Base-by-base conservation (phyloP, 2,888 invertebrate species). In the Sminthurinus aureus region DNA sequence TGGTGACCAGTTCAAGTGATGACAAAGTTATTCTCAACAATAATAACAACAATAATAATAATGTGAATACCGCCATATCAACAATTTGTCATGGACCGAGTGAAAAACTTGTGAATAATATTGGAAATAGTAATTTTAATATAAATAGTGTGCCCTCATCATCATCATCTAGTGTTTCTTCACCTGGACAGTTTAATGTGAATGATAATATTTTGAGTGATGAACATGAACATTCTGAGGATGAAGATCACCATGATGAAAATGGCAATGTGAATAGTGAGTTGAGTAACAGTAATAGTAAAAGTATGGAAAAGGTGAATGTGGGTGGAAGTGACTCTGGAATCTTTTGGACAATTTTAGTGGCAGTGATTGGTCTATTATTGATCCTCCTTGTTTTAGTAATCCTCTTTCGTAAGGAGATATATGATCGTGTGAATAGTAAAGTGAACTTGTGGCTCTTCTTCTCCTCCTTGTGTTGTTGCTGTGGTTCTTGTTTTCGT, bases 401-500 rank as follows among this genome's bases (percentile, higher is more conserved):
- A 52, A 84, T 82, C 69, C 71, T 85, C 64, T 85, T 86, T 73
- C 85, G 83, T 80, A 79, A 83, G 77, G 88, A 88, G 84, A 87
- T 87, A 82, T 15, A 38, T 0, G 71, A 71, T 51, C 71, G 52
- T 8, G 1, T 80, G 0, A 51, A 52, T 76, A 24, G 2, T 51
- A 76, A 76, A 76, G 15, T 76, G 76, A 20, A n/a, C 58, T 20
- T 76, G n/a, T 24, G 22, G 1, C 22, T 76, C n/a, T 24, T 51
- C 12, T 76, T 20, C 67, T 67, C 50, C 22, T 51, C 64, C 24
- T 8, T 75, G 0, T 78, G 83, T 67, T 78, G 83, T 51, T 18
- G 64, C 22, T 71, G 20, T 69, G 73, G 20, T 50, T 58, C 22
- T 13, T 9, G 67, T 79, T n/a, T n/a, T n/a, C n/a, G n/a, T n/a